A percentile compares a stretch with the other conserved stretches of the same genome.
Evolutionary conservation across 2,113 vertebrate species (phyloP).

Genomic region (Okapia johnstoni): DNA sequence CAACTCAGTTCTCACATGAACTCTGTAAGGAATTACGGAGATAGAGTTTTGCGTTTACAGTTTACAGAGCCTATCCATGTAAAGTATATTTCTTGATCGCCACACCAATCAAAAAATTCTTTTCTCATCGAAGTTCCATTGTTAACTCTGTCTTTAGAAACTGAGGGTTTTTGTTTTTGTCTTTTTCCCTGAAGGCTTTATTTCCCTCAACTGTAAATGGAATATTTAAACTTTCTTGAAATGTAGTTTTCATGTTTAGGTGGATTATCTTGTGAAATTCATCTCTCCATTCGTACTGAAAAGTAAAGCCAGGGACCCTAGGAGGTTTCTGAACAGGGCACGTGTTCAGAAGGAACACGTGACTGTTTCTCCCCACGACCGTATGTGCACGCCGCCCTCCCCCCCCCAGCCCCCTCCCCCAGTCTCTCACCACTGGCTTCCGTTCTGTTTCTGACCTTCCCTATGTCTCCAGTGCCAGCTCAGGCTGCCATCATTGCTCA

Average conservation of each 20-base stretch:
- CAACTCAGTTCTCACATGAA: neutral
- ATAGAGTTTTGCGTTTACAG: neutral
- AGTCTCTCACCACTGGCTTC: neutral
- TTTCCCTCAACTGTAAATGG: neutral
- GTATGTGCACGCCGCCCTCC: fast-evolving
- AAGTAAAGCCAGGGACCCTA: neutral
- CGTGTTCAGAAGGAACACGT: fast-evolving
- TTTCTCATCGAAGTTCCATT: neutral
- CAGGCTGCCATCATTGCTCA: neutral
- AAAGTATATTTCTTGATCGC: neutral
- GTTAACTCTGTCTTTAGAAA: neutral
- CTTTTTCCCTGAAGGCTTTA: neutral
- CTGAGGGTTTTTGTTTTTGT: neutral
- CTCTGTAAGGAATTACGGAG: neutral
- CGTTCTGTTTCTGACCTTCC: fast-evolving
- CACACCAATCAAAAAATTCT: neutral
- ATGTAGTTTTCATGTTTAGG: neutral
- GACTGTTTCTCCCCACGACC: fast-evolving
- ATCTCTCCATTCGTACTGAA: neutral
- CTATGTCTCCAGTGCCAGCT: no score
- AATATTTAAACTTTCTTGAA: neutral
- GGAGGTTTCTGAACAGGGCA: neutral
- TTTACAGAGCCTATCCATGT: neutral
- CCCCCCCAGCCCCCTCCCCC: fast-evolving
- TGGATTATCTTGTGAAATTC: neutral